phyloP scores from a whole-genome alignment of 1,140 invertebrate species.

The Dendrolimus kikuchii region DNA sequence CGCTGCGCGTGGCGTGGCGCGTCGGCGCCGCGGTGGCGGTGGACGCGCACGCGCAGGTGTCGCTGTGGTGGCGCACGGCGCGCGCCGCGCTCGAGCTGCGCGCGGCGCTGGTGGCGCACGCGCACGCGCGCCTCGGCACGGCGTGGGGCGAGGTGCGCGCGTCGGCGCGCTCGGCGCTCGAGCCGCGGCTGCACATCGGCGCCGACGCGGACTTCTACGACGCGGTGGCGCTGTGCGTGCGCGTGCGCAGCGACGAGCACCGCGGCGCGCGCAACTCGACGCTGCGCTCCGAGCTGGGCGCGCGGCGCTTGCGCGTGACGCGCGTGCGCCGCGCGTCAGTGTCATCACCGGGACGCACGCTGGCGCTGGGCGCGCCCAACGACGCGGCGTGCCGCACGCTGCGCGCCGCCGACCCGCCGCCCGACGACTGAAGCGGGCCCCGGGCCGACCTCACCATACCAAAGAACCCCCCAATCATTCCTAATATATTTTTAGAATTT shows the following conservation, averaged over 20 bases:
- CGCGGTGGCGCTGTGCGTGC: conserved; percentile 28
- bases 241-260: conserved; percentile 14
- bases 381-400: conserved; percentile 24
- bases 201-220: conserved; percentile 40
- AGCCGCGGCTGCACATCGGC: conserved; percentile 25
- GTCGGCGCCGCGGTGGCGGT: conserved; percentile 22
- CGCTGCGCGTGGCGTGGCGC: conserved; percentile 13
- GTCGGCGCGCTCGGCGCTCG: conserved; percentile 6
- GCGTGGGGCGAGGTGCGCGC: conserved; percentile 14
- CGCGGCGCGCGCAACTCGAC: conserved; percentile 11
- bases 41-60: conserved; percentile 31
- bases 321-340: conserved; percentile 6
- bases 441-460: too few species aligned
- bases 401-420: conserved; percentile 12
- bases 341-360: conserved; percentile 20
- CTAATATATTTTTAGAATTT: too few species aligned
- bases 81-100: conserved; percentile 21
- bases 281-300: conserved; percentile 15
- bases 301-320: conserved; percentile 10
- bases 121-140: conserved; percentile 6
- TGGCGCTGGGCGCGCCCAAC: conserved; percentile 27
- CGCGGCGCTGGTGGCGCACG: conserved; percentile 16
- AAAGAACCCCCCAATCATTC: too few species aligned
- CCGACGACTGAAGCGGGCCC: not conserved
- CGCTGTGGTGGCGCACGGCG: conserved; percentile 37